Conservation (phyloP, 2,888 invertebrate species). For the Dasysyrphus tricinctus region DNA sequence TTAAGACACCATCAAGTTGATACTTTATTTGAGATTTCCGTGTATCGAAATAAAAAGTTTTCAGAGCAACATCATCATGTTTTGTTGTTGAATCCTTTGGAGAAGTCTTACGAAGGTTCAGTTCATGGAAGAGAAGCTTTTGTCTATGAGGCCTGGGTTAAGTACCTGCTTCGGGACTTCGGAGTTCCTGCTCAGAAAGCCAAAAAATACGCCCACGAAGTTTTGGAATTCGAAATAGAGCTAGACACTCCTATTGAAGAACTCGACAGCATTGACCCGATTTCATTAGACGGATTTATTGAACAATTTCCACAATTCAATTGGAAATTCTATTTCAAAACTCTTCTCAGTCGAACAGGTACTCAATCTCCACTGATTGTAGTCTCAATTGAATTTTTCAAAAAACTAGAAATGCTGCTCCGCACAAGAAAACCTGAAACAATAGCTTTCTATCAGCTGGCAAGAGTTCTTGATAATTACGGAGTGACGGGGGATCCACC, state of each 20-base stretch:
- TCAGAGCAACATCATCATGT: constrained; percentile 78
- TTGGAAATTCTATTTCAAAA: constrained; percentile 77
- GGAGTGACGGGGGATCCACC: constrained; percentile 78
- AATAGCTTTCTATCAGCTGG: constrained; percentile 78
- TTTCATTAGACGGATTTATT: constrained; percentile 76
- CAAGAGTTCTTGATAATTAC: constrained; percentile 80
- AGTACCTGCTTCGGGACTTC: constrained; percentile 79
- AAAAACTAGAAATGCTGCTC: constrained; percentile 74
- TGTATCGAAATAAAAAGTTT: constrained; percentile 81
- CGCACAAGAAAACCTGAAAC: constrained; percentile 65
- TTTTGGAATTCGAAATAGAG: constrained; percentile 78
- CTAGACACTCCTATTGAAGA: constrained; percentile 76
- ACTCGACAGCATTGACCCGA: constrained; percentile 79
- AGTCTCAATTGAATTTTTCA: constrained; percentile 77
- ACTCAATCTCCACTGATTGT: constrained; percentile 78
- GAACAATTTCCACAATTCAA: constrained; percentile 77
- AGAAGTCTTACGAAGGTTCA: constrained; percentile 39
- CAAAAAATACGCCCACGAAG: constrained; percentile 77
- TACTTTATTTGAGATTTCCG: constrained; percentile 78
- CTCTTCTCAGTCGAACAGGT: constrained; percentile 76
- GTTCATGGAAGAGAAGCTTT: constrained; percentile 76
- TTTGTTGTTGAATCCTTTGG: constrained; percentile 78
- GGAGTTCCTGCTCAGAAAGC: constrained; percentile 79
- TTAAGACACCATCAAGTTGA: constrained; percentile 79
- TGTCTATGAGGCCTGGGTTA: constrained; percentile 79